phyloP scores from a whole-genome alignment of 2,113 vertebrate genomes.

The Paedocypris sp. region DNA sequence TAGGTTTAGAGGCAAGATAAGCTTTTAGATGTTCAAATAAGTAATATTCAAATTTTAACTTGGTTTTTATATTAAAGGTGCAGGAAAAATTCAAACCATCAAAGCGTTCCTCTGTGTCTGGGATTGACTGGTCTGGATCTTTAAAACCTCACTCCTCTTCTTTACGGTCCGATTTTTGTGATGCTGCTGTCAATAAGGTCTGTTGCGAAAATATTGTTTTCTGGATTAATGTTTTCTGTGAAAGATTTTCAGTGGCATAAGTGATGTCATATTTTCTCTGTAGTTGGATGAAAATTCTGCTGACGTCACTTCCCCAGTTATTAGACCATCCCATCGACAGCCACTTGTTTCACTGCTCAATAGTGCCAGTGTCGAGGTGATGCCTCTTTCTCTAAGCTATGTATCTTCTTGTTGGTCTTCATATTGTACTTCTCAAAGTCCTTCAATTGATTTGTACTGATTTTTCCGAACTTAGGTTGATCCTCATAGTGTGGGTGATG shows the following conservation, averaged over 20 bases:
- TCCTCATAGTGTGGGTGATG: not conserved
- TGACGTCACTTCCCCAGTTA: not conserved
- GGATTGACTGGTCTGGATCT: not conserved
- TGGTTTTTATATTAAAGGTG: not conserved
- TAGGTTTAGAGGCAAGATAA: not conserved
- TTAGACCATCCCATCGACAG: not conserved
- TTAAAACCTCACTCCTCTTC: not conserved
- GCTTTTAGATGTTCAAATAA: not conserved
- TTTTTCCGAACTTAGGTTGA: not conserved
- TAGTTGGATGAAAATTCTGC: not conserved
- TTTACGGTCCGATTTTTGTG: not conserved
- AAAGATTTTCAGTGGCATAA: too few species aligned
- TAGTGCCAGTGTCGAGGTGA: conserved; percentile 40
- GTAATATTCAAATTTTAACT: not conserved
- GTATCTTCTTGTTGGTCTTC: not conserved
- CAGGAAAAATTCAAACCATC: conserved; percentile 9
- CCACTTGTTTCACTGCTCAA: conserved; percentile 12
- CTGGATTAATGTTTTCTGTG: not conserved
- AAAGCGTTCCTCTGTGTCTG: not conserved
- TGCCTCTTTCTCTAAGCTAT: not conserved
- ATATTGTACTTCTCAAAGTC: not conserved
- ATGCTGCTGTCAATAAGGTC: not conserved
- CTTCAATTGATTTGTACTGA: not conserved
- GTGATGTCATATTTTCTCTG: too few species aligned
- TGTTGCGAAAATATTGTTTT: too few species aligned